Conservation (phyloP, 2,888 invertebrate species). For the Amphiduros pacificus region DNA sequence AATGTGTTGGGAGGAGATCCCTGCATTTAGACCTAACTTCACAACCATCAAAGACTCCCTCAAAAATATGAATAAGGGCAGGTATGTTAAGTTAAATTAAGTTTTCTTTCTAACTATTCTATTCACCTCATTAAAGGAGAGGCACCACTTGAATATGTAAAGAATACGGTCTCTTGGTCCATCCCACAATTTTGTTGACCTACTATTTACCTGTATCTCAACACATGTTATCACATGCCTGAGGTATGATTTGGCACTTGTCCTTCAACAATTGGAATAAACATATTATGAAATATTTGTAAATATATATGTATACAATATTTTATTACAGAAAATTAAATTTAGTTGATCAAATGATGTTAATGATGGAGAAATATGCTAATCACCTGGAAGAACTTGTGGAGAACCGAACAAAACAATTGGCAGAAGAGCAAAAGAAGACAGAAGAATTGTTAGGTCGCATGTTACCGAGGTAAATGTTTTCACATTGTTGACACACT, state of each 20-base stretch:
- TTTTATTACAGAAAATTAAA: conserved; percentile 43
- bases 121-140: too few species aligned
- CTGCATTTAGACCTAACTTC: conserved; percentile 37
- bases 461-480: conserved; percentile 83
- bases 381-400: conserved; percentile 90
- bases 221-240: too few species aligned
- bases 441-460: conserved; percentile 94
- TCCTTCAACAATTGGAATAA: too few species aligned
- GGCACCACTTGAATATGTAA: too few species aligned
- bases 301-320: too few species aligned
- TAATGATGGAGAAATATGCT: conserved; percentile 96
- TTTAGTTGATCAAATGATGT: conserved; percentile 77
- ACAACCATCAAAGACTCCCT: conserved; percentile 32
- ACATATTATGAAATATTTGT: too few species aligned
- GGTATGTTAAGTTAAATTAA: not conserved
- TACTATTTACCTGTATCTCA: too few species aligned
- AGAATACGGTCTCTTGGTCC: too few species aligned
- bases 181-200: too few species aligned
- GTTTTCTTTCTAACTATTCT: too few species aligned
- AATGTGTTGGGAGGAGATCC: conserved; percentile 41
- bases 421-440: conserved; percentile 93
- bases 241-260: too few species aligned
- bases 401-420: conserved; percentile 91
- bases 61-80: conserved; percentile 28
- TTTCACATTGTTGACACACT: too few species aligned